These are phyloP conservation scores for Polyodon spathula DNA, from an alignment of 2,113 vertebrate genomes.

Conservation along the genomic window DNA sequence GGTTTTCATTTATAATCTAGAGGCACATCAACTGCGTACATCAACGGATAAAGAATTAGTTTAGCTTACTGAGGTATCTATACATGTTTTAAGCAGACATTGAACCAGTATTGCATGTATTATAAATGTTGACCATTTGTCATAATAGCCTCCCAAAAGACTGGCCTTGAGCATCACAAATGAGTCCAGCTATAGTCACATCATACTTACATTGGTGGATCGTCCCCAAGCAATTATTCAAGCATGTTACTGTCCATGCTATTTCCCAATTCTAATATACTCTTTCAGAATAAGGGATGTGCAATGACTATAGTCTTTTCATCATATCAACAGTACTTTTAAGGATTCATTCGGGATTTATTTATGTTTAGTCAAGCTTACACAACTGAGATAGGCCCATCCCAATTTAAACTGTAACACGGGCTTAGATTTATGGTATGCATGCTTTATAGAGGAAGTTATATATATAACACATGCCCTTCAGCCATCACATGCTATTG, in stretches of 20 bases:
- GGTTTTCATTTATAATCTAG: too few species aligned
- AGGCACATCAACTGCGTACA: too few species aligned
- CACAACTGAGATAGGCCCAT: not conserved
- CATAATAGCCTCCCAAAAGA: too few species aligned
- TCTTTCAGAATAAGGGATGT: not conserved
- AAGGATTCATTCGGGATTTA: not conserved
- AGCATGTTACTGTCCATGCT: not conserved
- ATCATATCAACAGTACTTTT: constrained; percentile 4
- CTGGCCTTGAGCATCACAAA: constrained; percentile 1
- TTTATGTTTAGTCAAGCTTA: constrained; percentile 1
- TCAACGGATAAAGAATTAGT: too few species aligned
- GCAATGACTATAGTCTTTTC: not conserved
- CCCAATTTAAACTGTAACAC: not conserved
- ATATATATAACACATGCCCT: not conserved
- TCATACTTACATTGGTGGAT: constrained; percentile 6
- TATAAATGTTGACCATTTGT: too few species aligned
- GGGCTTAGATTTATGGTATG: not conserved
- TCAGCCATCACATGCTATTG: too few species aligned
- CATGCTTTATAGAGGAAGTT: not conserved
- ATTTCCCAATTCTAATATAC: constrained; percentile 8
- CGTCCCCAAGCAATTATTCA: constrained; percentile 1
- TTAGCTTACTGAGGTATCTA: too few species aligned
- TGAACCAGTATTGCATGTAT: too few species aligned
- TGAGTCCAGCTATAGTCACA: not conserved
- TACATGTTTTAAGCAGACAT: too few species aligned